Evolutionary conservation across 2,113 vertebrate genomes (phyloP).

Genomic region (Pimephales promelas): DNA sequence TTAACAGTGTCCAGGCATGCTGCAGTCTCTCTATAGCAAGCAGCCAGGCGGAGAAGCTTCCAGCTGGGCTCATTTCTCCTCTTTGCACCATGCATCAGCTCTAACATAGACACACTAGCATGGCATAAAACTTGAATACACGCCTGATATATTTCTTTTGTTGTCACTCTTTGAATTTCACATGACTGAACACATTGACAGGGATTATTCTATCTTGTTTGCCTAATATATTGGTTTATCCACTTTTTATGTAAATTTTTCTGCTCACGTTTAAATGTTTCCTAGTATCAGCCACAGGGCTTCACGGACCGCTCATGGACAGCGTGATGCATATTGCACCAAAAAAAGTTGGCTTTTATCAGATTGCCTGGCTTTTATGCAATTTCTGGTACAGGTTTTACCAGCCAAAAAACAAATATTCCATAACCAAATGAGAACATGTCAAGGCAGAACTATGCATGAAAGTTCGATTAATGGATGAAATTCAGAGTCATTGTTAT

Average conservation of each 20-base stretch:
- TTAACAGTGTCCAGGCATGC: background rate
- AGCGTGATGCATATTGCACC: background rate
- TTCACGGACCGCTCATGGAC: background rate
- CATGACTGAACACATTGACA: background rate
- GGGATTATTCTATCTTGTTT: background rate
- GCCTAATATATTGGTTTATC: background rate
- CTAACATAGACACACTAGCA: constrained; percentile 1
- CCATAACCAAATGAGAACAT: too few relatives aligned
- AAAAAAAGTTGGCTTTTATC: background rate
- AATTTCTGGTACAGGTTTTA: background rate
- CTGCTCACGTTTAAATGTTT: background rate
- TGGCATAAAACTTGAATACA: background rate
- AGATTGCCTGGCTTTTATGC: background rate
- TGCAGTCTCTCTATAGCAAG: background rate
- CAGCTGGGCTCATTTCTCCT: constrained; percentile 21
- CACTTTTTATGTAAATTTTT: background rate
- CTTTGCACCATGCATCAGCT: background rate
- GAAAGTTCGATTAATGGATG: too few relatives aligned
- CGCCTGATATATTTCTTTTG: background rate
- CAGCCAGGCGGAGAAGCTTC: background rate
- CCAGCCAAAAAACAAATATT: too few relatives aligned
- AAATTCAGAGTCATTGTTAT: too few relatives aligned
- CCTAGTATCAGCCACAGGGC: background rate
- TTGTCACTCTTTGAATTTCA: background rate
- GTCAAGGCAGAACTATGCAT: too few relatives aligned